These are phyloP conservation scores for Micropoecilia bifurca DNA, from an alignment of 2,797 vertebrate genomes.

Conservation along the genomic window DNA sequence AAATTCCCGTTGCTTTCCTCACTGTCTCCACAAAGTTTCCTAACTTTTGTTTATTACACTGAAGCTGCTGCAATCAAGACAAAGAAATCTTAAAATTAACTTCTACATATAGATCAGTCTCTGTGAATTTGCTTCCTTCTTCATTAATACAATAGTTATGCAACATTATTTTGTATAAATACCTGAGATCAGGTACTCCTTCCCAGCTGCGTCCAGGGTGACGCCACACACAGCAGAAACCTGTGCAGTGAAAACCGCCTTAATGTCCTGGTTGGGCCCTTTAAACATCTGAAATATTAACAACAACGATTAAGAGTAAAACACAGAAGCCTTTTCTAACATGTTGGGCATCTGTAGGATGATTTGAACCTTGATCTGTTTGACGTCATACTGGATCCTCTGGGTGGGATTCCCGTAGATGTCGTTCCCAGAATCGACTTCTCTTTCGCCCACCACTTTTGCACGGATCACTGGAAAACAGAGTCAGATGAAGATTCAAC, in stretches of 20 bases:
- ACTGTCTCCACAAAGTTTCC: background rate
- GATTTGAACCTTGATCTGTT: conserved; percentile 92
- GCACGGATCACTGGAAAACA: conserved; percentile 90
- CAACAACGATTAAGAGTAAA: background rate
- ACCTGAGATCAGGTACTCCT: conserved; percentile 98
- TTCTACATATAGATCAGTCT: background rate
- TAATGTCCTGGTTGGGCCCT: conserved; percentile 91
- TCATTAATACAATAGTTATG: background rate
- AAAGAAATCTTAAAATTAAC: background rate
- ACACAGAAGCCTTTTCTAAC: background rate
- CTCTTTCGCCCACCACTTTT: conserved; percentile 90
- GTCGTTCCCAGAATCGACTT: conserved; percentile 92
- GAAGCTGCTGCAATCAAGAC: background rate
- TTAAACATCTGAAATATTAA: conserved; percentile 93
- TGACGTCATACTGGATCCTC: conserved; percentile 95
- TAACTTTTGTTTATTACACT: background rate
- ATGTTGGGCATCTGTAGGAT: background rate
- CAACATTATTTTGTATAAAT: conserved; percentile 16
- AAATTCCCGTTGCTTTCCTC: conserved; percentile 9
- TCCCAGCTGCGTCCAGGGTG: conserved; percentile 91
- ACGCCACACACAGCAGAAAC: conserved; percentile 95
- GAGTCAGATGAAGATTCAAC: conserved; percentile 6
- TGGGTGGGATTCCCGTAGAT: conserved; percentile 99
- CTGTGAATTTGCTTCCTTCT: background rate
- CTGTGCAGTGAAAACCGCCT: conserved; percentile 92